phyloP scores from a whole-genome alignment of 2,888 invertebrate species.

The Venusia cambrica region DNA sequence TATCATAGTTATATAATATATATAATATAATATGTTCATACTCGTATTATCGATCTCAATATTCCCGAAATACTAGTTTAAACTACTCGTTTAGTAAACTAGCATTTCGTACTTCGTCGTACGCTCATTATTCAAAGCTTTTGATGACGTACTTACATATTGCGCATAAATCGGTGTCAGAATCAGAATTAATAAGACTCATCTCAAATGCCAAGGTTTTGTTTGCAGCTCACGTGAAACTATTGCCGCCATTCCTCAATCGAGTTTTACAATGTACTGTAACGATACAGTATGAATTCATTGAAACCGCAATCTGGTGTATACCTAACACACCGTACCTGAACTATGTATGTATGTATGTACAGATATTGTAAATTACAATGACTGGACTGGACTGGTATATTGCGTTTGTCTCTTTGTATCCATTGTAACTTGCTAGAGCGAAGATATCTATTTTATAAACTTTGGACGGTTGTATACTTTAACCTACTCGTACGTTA shows the following conservation, averaged over 20 bases:
- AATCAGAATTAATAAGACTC: conserved; percentile 16
- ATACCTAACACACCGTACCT: conserved; percentile 2
- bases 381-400: no score
- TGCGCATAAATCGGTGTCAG: conserved; percentile 22
- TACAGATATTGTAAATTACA: no score
- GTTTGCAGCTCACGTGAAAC: conserved; percentile 19
- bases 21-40: no score
- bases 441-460: no score
- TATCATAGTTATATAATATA: no score
- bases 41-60: no score
- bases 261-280: conserved; percentile 11
- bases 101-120: no score
- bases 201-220: conserved; percentile 29
- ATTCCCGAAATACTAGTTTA: no score
- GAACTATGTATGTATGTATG: no score
- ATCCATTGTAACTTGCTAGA: no score
- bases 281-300: conserved; percentile 4
- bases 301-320: conserved; percentile 4
- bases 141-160: conserved; percentile 14
- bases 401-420: no score
- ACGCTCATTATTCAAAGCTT: conserved; percentile 8
- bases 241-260: conserved; percentile 11
- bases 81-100: no score
- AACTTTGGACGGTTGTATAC: conserved; percentile 7
- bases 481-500: conserved; percentile 6